A percentile compares a stretch with the other conserved stretches of the same genome.
These are phyloP conservation scores for Virgularia gustaviana DNA, from an alignment of 92 coral and sea anemone genomes.

Conservation along the genomic window DNA sequence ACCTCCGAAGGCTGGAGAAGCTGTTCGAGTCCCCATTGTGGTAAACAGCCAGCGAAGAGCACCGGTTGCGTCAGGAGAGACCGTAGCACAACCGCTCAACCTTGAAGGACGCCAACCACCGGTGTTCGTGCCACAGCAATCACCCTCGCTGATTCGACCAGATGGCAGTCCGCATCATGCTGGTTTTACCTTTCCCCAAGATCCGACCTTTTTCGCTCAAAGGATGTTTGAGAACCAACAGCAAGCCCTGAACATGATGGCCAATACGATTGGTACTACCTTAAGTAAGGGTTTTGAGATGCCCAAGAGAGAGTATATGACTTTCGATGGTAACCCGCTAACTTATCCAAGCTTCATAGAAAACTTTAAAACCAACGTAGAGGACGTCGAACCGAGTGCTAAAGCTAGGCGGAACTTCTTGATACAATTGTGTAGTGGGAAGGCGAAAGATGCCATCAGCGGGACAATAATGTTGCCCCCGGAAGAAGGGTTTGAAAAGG, in stretches of 20 bases:
- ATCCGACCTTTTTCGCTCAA: neutral
- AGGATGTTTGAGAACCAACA: conserved; percentile 1
- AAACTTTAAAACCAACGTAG: conserved; percentile 14
- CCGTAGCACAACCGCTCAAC: neutral
- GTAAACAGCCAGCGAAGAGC: too few species aligned
- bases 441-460: conserved; percentile 20
- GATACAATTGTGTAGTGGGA: conserved; percentile 24
- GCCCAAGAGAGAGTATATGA: conserved; percentile 21
- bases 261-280: conserved; percentile 14
- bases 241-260: conserved; percentile 15
- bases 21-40: too few species aligned
- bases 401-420: conserved; percentile 16
- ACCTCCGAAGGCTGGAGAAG: too few species aligned
- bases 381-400: neutral
- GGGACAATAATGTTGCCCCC: conserved; percentile 22
- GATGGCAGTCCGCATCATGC: neutral
- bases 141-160: neutral
- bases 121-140: neutral
- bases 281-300: conserved; percentile 19
- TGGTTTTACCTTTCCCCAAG: neutral
- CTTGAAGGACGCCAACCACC: neutral
- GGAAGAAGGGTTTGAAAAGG: conserved; percentile 10
- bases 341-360: conserved; percentile 2
- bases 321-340: conserved; percentile 9
- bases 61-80: neutral